These are phyloP conservation scores for Bovichtus variegatus DNA, from an alignment of 2,797 vertebrate genomes.

Conservation along the genomic window DNA sequence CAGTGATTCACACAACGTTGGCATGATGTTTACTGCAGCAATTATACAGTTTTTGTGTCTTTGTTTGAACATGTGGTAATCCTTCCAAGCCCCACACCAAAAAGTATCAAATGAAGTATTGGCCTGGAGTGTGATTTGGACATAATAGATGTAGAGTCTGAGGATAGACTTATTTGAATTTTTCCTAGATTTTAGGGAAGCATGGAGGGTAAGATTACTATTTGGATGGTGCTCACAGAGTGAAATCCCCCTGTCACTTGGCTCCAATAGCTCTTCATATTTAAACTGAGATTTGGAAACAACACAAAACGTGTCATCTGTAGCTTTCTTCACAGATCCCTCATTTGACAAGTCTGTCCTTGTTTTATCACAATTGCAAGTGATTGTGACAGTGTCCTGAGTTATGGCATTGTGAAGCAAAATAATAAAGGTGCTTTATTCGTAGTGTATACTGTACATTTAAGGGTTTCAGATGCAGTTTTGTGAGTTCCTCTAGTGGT, in stretches of 20 bases:
- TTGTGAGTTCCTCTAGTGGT: constrained; percentile 16
- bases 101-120: background rate
- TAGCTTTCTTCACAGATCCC: background rate
- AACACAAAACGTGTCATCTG: background rate
- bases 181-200: constrained; percentile 2
- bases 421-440: background rate
- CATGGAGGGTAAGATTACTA: background rate
- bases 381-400: background rate
- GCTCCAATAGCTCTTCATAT: background rate
- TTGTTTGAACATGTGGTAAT: constrained; percentile 5
- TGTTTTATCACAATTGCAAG: background rate
- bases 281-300: background rate
- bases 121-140: constrained; percentile 8
- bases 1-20: constrained; percentile 4
- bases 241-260: background rate
- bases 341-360: background rate
- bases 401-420: no score
- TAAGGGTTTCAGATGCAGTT: constrained; percentile 12
- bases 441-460: background rate
- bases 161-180: background rate
- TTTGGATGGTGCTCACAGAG: background rate
- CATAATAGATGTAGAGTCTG: constrained; percentile 1
- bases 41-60: background rate
- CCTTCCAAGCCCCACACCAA: background rate
- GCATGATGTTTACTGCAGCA: constrained; percentile 2